A percentile compares a stretch with the other conserved stretches of the same genome.
phyloP scores from a whole-genome alignment of 2,888 invertebrate species.

The Melikaiella ostensackeni region DNA sequence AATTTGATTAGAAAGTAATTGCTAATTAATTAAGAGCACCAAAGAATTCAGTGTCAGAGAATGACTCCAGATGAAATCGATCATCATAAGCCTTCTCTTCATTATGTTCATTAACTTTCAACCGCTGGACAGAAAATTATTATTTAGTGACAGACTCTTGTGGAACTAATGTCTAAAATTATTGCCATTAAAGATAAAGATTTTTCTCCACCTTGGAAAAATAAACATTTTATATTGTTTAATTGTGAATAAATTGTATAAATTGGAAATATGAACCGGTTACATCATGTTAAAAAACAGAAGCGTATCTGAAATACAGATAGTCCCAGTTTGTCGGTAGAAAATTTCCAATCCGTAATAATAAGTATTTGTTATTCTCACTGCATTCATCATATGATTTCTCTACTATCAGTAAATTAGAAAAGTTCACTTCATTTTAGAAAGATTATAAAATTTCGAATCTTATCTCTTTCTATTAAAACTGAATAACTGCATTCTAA shows the following conservation, averaged over 20 bases:
- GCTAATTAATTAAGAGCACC: background rate
- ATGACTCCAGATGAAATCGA: background rate
- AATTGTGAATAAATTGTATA: too few relatives aligned
- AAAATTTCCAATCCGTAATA: background rate
- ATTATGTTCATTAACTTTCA: too few relatives aligned
- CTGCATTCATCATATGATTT: background rate
- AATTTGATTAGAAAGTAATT: background rate
- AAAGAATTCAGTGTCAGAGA: constrained; percentile 1
- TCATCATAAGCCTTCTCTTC: background rate
- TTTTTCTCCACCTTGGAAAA: too few relatives aligned
- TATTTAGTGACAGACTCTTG: background rate
- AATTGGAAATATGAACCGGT: background rate
- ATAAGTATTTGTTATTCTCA: background rate
- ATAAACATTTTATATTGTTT: too few relatives aligned
- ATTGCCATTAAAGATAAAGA: background rate
- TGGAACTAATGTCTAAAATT: background rate
- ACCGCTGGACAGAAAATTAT: background rate
- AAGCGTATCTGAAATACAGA: background rate
- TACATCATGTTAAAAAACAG: background rate
- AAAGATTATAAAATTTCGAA: too few relatives aligned
- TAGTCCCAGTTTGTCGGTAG: background rate
- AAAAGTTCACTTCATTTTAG: too few relatives aligned
- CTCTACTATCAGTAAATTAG: background rate
- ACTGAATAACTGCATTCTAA: background rate
- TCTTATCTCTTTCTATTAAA: too few relatives aligned